phyloP scores from a whole-genome alignment of 2,888 invertebrate genomes.

The Agrilus cyanescens region DNA sequence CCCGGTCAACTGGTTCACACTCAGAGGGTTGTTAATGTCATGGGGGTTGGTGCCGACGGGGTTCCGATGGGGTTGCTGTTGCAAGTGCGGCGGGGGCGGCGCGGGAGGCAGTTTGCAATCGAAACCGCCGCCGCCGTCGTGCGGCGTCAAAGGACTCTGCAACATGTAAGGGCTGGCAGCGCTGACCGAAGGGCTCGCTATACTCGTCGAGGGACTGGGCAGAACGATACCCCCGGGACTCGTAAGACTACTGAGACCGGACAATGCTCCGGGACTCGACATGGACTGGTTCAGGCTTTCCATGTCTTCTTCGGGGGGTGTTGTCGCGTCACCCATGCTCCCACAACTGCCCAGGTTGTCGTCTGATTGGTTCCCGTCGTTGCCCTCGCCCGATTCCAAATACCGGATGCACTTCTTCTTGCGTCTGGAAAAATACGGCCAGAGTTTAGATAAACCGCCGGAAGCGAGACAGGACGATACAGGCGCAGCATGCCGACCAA shows the following conservation, averaged over 20 bases:
- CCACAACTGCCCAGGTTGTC: constrained; percentile 70
- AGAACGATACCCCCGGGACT: constrained; percentile 57
- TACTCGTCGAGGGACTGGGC: constrained; percentile 66
- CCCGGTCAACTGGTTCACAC: constrained; percentile 80
- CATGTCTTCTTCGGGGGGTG: constrained; percentile 51
- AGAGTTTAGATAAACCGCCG: not conserved
- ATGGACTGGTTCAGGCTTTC: constrained; percentile 50
- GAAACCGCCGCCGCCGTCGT: constrained; percentile 27
- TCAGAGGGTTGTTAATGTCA: constrained; percentile 84
- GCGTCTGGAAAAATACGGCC: constrained; percentile 55
- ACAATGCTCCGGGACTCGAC: constrained; percentile 50
- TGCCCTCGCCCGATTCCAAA: constrained; percentile 69
- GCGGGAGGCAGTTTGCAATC: constrained; percentile 33
- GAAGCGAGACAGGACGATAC: not conserved
- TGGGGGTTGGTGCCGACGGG: constrained; percentile 87
- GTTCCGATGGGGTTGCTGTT: constrained; percentile 47
- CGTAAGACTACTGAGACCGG: constrained; percentile 56
- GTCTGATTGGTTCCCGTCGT: constrained; percentile 52
- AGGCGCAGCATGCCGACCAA: constrained; percentile 2
- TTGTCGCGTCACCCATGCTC: constrained; percentile 63
- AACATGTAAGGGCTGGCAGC: constrained; percentile 48
- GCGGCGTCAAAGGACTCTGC: constrained; percentile 36
- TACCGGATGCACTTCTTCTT: constrained; percentile 96
- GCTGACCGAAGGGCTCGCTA: constrained; percentile 51
- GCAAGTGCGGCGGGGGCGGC: constrained; percentile 34